Evolutionary conservation across 2,888 invertebrate species (phyloP).

Genomic region (Microplitis manilae): DNA sequence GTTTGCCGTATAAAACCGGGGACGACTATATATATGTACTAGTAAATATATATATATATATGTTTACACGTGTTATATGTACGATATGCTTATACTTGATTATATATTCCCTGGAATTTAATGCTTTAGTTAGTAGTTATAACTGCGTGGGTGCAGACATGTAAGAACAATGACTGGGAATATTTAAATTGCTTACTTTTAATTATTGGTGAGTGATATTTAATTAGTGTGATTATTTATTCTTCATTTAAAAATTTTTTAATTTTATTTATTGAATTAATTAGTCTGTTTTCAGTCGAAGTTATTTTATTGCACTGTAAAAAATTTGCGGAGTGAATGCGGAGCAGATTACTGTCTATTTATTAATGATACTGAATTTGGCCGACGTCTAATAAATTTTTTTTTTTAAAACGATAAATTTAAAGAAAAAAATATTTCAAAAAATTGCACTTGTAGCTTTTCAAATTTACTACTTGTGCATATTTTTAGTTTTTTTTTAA

Average conservation of each 20-base stretch:
- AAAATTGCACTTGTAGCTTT: too few relatives aligned
- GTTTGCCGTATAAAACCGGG: background rate
- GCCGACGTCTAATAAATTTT: too few relatives aligned
- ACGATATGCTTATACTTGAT: background rate
- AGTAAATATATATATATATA: background rate
- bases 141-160: background rate
- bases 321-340: too few relatives aligned
- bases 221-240: background rate
- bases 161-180: background rate
- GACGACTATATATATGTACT: background rate
- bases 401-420: too few relatives aligned
- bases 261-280: background rate
- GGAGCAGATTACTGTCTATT: too few relatives aligned
- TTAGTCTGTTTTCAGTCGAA: too few relatives aligned
- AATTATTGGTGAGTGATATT: background rate
- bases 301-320: too few relatives aligned
- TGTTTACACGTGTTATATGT: background rate
- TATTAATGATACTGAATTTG: too few relatives aligned
- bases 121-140: background rate
- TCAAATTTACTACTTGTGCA: too few relatives aligned
- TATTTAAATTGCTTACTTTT: background rate
- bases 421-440: too few relatives aligned
- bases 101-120: background rate
- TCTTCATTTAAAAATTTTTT: background rate
- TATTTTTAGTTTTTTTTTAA: too few relatives aligned